Base-by-base conservation (phyloP, 53 echinoderm and acorn worm genomes). In the Echinometra lucunter region DNA sequence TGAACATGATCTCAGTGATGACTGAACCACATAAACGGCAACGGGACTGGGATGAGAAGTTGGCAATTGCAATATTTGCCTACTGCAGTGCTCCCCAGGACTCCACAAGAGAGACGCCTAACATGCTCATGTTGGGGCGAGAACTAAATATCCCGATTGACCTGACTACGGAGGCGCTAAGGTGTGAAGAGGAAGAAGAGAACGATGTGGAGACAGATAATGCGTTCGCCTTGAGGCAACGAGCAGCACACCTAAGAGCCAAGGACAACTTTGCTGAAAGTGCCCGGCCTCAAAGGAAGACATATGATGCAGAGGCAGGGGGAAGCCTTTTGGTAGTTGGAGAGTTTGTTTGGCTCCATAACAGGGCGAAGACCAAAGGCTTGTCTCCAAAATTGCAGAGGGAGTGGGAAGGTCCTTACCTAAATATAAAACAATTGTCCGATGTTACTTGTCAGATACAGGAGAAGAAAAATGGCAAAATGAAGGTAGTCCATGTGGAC, bases 121-220 rank as follows among this genome's bases (percentile, higher is more conserved):
- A 93, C 56, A 74, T 74, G 93, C 45, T 47, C 0, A 93, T 93
- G 75, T 49, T 56, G 12, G 75, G 57, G 9, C 18, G 93, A 19
- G 93, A 93, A 82, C 10, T 78, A 15, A 38, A 69, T 69, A 10
- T 69, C 10, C 69, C 69, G 0, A 30, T 30, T 32, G 30, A 69
- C 12, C 10, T 69, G 30, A 69, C 28, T 15, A 66, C 25, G 19
- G 66, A 66, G 66, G 66, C 66, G 4, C 19, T 66, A 8, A 16
- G 56, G 16, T 56, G n/a, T n/a, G 66, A 66, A 18, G 66, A 66
- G 21, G 19, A 4, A 5, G 23, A 25, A 5, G 66, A 66, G 66
- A 23, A 66, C 23, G 66, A 66, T 23, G 66, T 66, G 66, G 19
- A 66, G 23, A 66, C 66, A 5, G 66, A 66, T 25, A 21, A 66